Conservation (phyloP, 2,888 invertebrate species). For the Tetragnatha montana region DNA sequence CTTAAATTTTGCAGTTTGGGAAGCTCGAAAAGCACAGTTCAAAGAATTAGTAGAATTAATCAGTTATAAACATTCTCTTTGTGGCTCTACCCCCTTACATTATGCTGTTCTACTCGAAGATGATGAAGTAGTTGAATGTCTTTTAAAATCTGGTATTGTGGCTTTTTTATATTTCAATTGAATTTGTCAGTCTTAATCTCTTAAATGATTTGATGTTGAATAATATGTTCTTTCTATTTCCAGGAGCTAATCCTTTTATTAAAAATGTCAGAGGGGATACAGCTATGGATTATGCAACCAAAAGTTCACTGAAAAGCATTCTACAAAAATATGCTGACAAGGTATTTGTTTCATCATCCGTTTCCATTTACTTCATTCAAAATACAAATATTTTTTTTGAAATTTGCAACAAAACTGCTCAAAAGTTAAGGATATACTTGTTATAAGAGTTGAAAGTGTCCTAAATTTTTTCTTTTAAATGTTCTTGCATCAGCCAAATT, state of each 20-base stretch:
- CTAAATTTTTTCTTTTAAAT: not conserved
- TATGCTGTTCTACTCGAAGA: conserved; percentile 89
- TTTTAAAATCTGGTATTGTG: conserved; percentile 82
- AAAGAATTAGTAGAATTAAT: conserved; percentile 80
- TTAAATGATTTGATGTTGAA: conserved; percentile 5
- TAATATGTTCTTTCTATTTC: not conserved
- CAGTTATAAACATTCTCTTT: conserved; percentile 78
- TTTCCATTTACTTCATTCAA: not conserved
- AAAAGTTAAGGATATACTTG: not conserved
- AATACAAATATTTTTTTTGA: too few species aligned
- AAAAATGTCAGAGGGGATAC: conserved; percentile 87
- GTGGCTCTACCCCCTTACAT: conserved; percentile 91
- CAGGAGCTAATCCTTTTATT: conserved; percentile 79
- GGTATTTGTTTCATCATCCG: not conserved
- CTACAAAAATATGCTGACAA: conserved; percentile 79
- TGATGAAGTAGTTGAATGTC: conserved; percentile 80
- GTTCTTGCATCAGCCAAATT: not conserved
- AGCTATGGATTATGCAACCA: conserved; percentile 84
- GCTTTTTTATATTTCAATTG: not conserved
- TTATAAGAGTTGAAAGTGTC: not conserved
- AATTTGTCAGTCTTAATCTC: not conserved
- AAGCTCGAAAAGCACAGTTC: conserved; percentile 88
- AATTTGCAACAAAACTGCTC: not conserved
- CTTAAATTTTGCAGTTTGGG: conserved; percentile 75
- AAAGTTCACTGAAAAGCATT: conserved; percentile 80